A percentile compares a stretch with the other conserved stretches of the same genome.
Conservation (phyloP, 2,888 invertebrate genomes). For the Linyphia triangularis region DNA sequence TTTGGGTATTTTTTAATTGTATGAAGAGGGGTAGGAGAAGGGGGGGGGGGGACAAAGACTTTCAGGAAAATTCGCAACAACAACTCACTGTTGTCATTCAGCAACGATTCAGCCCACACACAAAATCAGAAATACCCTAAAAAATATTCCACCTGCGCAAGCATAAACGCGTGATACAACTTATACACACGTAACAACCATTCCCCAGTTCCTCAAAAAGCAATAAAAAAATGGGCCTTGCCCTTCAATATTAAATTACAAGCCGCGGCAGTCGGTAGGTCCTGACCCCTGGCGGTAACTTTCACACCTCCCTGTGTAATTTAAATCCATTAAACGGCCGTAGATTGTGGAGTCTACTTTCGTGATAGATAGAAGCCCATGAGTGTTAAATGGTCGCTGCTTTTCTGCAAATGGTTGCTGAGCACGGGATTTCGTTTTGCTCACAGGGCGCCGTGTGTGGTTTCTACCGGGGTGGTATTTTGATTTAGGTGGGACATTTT, state of each 20-base stretch:
- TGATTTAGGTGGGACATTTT: neutral
- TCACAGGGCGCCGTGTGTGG: neutral
- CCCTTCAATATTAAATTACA: constrained; percentile 66
- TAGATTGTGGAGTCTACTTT: constrained; percentile 42
- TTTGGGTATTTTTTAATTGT: too few species aligned
- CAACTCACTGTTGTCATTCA: neutral
- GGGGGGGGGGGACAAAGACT: neutral
- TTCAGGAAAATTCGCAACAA: neutral
- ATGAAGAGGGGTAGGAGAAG: too few species aligned
- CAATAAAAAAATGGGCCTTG: constrained; percentile 15
- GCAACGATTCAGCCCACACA: constrained; percentile 32
- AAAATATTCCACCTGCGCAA: constrained; percentile 47
- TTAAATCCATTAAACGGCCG: constrained; percentile 74
- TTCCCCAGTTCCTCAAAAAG: neutral
- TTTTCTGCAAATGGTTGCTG: constrained; percentile 20
- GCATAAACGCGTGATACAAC: neutral
- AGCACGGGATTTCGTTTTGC: constrained; percentile 9
- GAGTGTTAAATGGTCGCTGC: constrained; percentile 5
- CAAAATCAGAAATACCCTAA: constrained; percentile 20
- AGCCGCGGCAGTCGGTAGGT: constrained; percentile 62
- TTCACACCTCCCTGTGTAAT: constrained; percentile 73
- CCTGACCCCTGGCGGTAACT: constrained; percentile 70
- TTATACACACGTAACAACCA: neutral
- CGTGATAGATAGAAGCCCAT: constrained; percentile 41
- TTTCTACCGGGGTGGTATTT: neutral